Conservation (phyloP, 1,140 invertebrate species). For the Gerris buenoi region DNA sequence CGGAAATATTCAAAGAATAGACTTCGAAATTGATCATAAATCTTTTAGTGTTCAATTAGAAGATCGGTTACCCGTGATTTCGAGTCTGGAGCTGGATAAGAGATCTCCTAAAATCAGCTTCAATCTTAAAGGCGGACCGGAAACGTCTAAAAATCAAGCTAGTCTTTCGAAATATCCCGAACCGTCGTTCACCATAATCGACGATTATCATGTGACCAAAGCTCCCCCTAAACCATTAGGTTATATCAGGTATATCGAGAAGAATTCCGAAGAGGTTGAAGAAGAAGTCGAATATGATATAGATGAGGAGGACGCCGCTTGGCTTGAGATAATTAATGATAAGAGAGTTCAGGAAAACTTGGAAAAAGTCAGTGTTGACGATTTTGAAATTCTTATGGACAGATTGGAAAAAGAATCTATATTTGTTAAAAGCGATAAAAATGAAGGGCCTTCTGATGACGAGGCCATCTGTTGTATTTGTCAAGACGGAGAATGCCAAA, state of each 20-base stretch:
- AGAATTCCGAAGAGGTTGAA: constrained; percentile 83
- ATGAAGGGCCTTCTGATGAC: constrained; percentile 48
- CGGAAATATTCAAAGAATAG: background rate
- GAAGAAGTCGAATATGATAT: constrained; percentile 90
- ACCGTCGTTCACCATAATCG: constrained; percentile 61
- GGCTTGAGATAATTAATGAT: constrained; percentile 79
- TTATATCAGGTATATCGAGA: constrained; percentile 70
- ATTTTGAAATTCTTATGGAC: constrained; percentile 90
- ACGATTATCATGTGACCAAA: constrained; percentile 43
- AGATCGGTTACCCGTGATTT: background rate
- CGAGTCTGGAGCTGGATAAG: background rate
- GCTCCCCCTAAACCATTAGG: constrained; percentile 62
- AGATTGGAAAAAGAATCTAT: constrained; percentile 93
- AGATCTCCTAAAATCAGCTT: background rate
- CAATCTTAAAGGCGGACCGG: background rate
- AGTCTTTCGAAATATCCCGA: constrained; percentile 38
- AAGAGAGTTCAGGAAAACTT: constrained; percentile 49
- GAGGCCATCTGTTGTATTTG: constrained; percentile 96
- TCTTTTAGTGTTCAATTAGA: background rate
- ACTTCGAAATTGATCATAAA: background rate
- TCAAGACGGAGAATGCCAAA: constrained; percentile 89
- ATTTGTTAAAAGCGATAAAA: constrained; percentile 56
- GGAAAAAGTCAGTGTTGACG: constrained; percentile 56
- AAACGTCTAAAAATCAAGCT: too few species aligned
- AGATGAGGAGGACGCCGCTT: constrained; percentile 90